Base-by-base conservation (phyloP, 2,888 invertebrate species). In the Asteroscopus sphinx region DNA sequence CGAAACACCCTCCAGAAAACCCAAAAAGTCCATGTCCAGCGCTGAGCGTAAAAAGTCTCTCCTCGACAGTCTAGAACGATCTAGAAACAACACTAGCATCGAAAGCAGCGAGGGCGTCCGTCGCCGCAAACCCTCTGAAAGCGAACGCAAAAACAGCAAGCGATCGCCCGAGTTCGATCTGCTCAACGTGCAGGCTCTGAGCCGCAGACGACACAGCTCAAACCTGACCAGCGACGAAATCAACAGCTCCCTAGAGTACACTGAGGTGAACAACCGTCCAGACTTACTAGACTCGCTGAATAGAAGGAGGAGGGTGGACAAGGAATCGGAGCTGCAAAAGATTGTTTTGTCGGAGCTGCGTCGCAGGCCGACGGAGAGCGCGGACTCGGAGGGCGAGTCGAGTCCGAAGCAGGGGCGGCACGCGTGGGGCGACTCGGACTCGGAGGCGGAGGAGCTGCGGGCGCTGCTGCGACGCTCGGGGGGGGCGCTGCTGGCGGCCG, bases 371-470 rank as follows among this genome's bases (percentile, higher is more conserved):
- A 90, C 91, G 0, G 94, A 90, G 37, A 90, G 91, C 66, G 90
- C 80, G 2, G 92, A 93, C 32, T 91, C 93, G 0, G 93, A 91
- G 52, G 89, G 82, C 53, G 89, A 87, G 42, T 86, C 91, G 17
- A 88, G 91, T 42, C 90, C 92, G 7, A 90, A 91, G 76, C 88
- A 88, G 54, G 83, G 88, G 36, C 75, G 91, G 0, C 76, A 89
- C 55, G 85, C 84, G 56, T 88, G 89, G 84, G 87, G 83, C 52
- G 95, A 95, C 75, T 96, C 96, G 44, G 96, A 96, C 79, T 96
- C 96, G 52, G 96, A 96, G 78, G 86, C 95, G 30, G 96, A 96
- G 69, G 96, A 96, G 67, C 91, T 96, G 32, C 95, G 95, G 44
- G 94, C 96, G 75, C 88, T 97, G 30, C 88, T 97, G 46, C 94